These are phyloP conservation scores for Spilogale gracilis DNA, from an alignment of 2,113 vertebrate species.

Conservation along the genomic window DNA sequence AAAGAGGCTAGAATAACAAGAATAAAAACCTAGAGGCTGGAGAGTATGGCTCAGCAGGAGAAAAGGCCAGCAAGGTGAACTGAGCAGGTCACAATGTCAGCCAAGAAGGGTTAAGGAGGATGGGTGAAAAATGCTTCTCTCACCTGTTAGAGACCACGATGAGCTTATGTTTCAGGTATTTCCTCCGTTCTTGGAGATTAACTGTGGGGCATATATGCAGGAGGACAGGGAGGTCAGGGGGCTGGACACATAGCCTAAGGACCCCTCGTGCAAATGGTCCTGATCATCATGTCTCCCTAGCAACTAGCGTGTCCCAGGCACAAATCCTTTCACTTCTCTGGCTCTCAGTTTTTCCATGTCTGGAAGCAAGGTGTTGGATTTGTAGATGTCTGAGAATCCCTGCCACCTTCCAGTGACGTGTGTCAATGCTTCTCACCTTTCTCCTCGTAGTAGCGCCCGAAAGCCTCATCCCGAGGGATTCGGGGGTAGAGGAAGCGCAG, in stretches of 20 bases:
- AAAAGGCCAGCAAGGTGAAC: not conserved
- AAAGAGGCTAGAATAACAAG: not conserved
- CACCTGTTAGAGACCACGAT: conserved; percentile 88
- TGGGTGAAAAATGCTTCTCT: not conserved
- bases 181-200: conserved; percentile 69
- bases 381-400: not conserved
- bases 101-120: not conserved
- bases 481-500: conserved; percentile 93
- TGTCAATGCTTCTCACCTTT: conserved; percentile 84
- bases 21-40: not conserved
- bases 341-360: not conserved
- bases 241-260: not conserved
- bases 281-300: not conserved
- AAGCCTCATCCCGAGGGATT: conserved; percentile 92
- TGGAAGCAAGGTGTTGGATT: not conserved
- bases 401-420: not conserved
- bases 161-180: conserved; percentile 87
- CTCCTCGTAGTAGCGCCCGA: conserved; percentile 91
- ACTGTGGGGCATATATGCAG: conserved; percentile 67
- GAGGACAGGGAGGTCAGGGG: rapidly evolving
- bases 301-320: not conserved
- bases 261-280: not conserved
- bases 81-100: not conserved
- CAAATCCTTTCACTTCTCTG: not conserved
- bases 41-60: not conserved